phyloP scores from a whole-genome alignment of 2,113 vertebrate genomes.

The Herpailurus yagouaroundi region DNA sequence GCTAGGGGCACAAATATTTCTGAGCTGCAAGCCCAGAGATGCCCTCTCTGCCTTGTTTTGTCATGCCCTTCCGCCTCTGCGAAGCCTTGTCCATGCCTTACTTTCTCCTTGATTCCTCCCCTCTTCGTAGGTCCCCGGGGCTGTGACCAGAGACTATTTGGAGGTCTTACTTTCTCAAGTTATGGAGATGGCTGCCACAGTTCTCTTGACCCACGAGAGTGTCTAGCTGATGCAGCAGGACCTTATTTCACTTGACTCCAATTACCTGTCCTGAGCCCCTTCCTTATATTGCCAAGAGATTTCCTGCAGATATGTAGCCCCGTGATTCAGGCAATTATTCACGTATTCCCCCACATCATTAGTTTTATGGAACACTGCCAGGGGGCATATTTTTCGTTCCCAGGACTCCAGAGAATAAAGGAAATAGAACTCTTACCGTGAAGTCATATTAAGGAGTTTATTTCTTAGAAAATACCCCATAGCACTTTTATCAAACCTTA shows the following conservation, averaged over 20 bases:
- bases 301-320: conserved; percentile 74
- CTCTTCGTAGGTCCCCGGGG: not conserved
- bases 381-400: conserved; percentile 81
- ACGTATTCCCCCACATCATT: conserved; percentile 82
- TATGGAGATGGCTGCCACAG: not conserved
- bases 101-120: not conserved
- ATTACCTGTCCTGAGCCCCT: conserved; percentile 76
- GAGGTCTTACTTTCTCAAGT: not conserved
- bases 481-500: conserved; percentile 72
- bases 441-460: conserved; percentile 81
- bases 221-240: conserved; percentile 66
- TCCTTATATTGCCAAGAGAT: conserved; percentile 76
- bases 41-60: not conserved
- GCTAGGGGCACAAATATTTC: not conserved
- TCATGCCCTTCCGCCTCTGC: not conserved
- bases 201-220: not conserved
- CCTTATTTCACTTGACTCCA: conserved; percentile 77
- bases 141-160: not conserved
- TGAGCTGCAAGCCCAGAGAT: not conserved
- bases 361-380: conserved; percentile 83
- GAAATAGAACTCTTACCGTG: conserved; percentile 80
- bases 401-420: conserved; percentile 78
- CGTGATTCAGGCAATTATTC: conserved; percentile 78
- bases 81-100: not conserved
- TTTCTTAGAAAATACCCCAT: conserved; percentile 79